Conservation (phyloP, 2,888 invertebrate genomes). For the Sarcophaga rosellei region DNA sequence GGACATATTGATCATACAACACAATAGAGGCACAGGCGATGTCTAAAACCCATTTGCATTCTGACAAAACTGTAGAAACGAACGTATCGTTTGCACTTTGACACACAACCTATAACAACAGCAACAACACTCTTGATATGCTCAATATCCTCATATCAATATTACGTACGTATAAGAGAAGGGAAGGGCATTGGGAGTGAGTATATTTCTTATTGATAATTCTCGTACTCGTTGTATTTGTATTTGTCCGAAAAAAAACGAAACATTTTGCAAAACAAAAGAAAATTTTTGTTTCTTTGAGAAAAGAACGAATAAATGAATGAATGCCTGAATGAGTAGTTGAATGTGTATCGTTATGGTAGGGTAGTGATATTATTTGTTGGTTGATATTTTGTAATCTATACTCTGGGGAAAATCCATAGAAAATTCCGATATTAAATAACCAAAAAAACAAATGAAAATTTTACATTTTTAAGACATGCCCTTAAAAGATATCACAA, state of each 20-base stretch:
- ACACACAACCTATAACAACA: slow-evolving; percentile 11
- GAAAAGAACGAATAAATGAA: background rate
- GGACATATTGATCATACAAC: slow-evolving; percentile 45
- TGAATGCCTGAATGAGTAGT: slow-evolving; percentile 25
- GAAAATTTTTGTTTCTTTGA: slow-evolving; percentile 4
- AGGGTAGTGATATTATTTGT: slow-evolving; percentile 24
- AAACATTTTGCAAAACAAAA: slow-evolving; percentile 45
- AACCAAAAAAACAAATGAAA: slow-evolving; percentile 46
- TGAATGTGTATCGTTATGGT: slow-evolving; percentile 8
- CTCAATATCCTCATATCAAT: slow-evolving; percentile 32
- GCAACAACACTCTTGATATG: background rate
- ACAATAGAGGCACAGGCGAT: slow-evolving; percentile 47
- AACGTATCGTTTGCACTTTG: slow-evolving; percentile 28
- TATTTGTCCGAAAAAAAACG: background rate
- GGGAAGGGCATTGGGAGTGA: slow-evolving; percentile 24
- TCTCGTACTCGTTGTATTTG: too few relatives aligned
- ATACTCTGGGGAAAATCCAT: slow-evolving; percentile 65
- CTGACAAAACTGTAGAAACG: background rate
- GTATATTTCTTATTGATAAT: background rate
- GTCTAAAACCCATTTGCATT: slow-evolving; percentile 64
- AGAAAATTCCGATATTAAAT: slow-evolving; percentile 56
- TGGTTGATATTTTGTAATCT: slow-evolving; percentile 60
- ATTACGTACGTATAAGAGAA: slow-evolving; percentile 6
- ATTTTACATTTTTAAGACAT: slow-evolving; percentile 35
- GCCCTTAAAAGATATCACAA: slow-evolving; percentile 8